These are phyloP conservation scores for Corydoras sp. DNA, from an alignment of 2,113 vertebrate species.

Conservation along the genomic window DNA sequence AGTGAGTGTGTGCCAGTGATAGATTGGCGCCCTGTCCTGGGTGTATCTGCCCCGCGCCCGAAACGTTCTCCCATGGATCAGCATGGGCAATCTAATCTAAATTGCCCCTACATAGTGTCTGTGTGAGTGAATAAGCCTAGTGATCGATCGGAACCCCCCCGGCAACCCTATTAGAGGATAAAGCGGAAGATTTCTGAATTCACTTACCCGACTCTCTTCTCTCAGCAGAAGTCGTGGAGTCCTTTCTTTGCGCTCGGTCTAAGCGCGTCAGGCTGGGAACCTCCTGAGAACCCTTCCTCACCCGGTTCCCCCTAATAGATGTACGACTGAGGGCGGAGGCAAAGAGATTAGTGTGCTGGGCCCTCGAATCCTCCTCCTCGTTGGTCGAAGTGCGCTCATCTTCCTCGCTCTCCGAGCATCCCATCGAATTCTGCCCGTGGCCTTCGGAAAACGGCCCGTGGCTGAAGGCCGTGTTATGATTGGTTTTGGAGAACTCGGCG, in stretches of 20 bases:
- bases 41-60: too few relatives aligned
- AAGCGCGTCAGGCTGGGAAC: conserved; percentile 46
- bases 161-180: too few relatives aligned
- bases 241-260: conserved; percentile 72
- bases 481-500: conserved; percentile 64
- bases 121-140: too few relatives aligned
- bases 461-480: conserved; percentile 52
- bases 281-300: conserved; percentile 55
- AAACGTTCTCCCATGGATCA: too few relatives aligned
- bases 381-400: conserved; percentile 60
- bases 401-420: conserved; percentile 68
- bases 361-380: conserved; percentile 52
- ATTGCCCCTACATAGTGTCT: too few relatives aligned
- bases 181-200: background rate
- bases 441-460: conserved; percentile 62
- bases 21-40: too few relatives aligned
- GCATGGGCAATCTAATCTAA: too few relatives aligned
- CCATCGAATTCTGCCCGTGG: conserved; percentile 50
- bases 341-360: conserved; percentile 87
- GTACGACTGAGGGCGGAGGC: conserved; percentile 82
- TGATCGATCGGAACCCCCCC: too few relatives aligned
- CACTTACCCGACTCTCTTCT: conserved; percentile 50
- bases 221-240: conserved; percentile 51
- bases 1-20: too few relatives aligned
- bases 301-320: conserved; percentile 50